Conservation (phyloP, 53 echinoderm and acorn worm genomes). For the Apostichopus leukothele region DNA sequence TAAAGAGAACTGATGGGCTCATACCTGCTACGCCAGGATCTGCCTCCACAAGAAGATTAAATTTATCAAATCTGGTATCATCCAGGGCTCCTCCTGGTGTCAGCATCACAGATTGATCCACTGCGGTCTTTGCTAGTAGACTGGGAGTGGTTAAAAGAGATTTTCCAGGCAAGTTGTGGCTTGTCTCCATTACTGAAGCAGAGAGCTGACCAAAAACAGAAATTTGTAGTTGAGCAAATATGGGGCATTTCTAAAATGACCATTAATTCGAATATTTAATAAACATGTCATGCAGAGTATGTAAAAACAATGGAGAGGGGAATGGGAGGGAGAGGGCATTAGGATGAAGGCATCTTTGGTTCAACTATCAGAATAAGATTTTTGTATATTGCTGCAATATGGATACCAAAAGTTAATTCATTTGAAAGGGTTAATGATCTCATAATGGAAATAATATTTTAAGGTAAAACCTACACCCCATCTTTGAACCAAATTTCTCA, state of each 20-base stretch:
- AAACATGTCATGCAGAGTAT: no score
- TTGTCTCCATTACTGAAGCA: conserved; percentile 5
- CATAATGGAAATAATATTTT: no score
- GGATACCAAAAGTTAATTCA: no score
- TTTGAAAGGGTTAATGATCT: no score
- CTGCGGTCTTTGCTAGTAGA: background rate
- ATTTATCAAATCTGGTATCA: conserved; percentile 64
- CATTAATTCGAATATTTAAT: no score
- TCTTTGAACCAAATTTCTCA: no score
- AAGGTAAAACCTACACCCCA: no score
- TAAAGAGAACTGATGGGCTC: background rate
- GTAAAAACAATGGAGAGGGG: no score
- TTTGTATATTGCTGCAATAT: no score
- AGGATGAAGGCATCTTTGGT: no score
- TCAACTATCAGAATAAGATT: no score
- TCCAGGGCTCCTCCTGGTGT: conserved; percentile 58
- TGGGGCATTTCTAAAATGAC: background rate
- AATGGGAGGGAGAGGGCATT: no score
- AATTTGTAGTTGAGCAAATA: background rate
- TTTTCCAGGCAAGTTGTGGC: background rate
- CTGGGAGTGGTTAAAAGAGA: conserved; percentile 30
- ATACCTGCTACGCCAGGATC: conserved; percentile 89
- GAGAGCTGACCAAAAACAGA: background rate
- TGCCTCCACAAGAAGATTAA: conserved; percentile 72
- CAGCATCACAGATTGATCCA: background rate